Evolutionary conservation across 2,797 vertebrate species (phyloP), one percentile per base, ranked within the genome.

Genomic region (Lophius americanus): DNA sequence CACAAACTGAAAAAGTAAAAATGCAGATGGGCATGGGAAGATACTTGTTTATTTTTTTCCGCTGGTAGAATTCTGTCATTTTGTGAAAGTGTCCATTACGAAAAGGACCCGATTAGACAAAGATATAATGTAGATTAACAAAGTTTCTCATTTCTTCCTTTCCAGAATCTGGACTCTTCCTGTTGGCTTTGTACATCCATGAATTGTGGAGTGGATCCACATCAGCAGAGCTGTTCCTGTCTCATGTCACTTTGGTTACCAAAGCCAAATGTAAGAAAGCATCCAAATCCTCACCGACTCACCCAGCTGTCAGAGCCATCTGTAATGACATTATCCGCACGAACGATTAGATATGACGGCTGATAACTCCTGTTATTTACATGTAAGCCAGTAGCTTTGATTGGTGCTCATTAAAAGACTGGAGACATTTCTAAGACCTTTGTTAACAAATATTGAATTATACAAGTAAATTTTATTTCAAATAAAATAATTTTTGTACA

Each of bases 161-260:
- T 75, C 1, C 82, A 94, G 93, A 90, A 37, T 85, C 89, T 0
- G 92, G 91, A 0, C 74, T 92, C 73, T 82, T 74, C 36, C 75
- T 95, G 60, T 61, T 92, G 66, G 91, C 93, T 0, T 37, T 91
- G 64, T 94, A 93, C 83, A 67, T 94, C 69, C 88, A 90, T 64
- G 93, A 94, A 70, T 9, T 91, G 69, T 94, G 92, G 93, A 92
- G 88, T 2, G 92, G 91, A 46, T 88, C 86, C 6, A 3, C 48
- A 0, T 88, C 88, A 2, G 75, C 93, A 5, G 82, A 89, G 32
- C 79, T 93, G 50, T 92, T 95, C 74, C 77, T 91, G 67, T 80
- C 75, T 33, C 92, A 95, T 8, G 82, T 91, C 59, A 9, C 14
- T 42, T 71, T 91, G 71, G 83, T 94, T 63, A 80, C 70, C 38